Conservation (phyloP, 1,140 invertebrate genomes). For the Drosophila sucinea region DNA sequence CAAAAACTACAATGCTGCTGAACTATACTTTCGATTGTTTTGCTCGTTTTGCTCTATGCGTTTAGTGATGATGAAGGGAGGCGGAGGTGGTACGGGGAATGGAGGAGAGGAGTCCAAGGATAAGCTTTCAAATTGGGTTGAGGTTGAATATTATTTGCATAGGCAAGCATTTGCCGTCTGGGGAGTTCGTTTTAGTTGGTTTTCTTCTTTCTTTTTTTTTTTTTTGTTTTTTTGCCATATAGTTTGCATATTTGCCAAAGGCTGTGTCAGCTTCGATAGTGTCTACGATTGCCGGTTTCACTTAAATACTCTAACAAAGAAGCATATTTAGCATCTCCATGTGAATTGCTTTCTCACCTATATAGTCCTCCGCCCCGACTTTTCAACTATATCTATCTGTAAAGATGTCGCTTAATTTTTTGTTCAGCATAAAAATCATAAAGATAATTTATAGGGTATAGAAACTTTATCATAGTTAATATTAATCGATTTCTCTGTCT, state of each 20-base stretch:
- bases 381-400: too few species aligned
- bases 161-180: conserved; percentile 60
- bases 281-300: conserved; percentile 21
- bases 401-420: too few species aligned
- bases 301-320: background rate
- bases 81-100: too few species aligned
- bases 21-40: conserved; percentile 62
- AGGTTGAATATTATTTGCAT: conserved; percentile 62
- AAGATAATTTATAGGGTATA: background rate
- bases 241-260: conserved; percentile 63
- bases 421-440: too few species aligned
- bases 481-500: background rate
- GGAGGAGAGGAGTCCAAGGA: background rate
- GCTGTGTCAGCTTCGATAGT: conserved; percentile 7
- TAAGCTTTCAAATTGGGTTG: conserved; percentile 31
- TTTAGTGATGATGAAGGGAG: too few species aligned
- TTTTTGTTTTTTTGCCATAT: conserved; percentile 20
- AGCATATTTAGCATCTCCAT: background rate
- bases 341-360: too few species aligned
- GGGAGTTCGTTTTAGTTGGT: conserved; percentile 36
- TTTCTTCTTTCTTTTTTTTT: background rate
- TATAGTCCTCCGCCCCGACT: too few species aligned
- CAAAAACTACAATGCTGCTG: conserved; percentile 31
- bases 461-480: background rate
- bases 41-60: conserved; percentile 12